These are phyloP conservation scores for Gasterosteus nipponicus DNA, from an alignment of 2,113 vertebrate species.

Conservation along the genomic window DNA sequence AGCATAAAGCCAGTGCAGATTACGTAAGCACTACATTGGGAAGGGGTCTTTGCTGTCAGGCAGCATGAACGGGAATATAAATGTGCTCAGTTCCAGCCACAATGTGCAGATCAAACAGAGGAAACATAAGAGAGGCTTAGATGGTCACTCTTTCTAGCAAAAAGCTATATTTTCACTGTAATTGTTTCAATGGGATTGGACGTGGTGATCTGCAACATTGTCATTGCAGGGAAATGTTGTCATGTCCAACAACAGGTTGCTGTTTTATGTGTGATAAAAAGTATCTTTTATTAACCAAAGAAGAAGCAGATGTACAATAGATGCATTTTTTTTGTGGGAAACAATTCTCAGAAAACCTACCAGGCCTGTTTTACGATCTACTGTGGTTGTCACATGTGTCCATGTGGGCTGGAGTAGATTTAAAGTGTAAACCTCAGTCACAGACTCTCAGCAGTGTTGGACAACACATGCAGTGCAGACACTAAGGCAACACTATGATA, in stretches of 20 bases:
- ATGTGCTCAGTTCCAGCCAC: not conserved
- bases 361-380: not conserved
- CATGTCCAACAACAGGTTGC: conserved; percentile 71
- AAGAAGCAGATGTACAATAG: not conserved
- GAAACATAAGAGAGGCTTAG: not conserved
- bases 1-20: conserved; percentile 63
- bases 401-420: not conserved
- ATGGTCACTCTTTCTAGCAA: not conserved
- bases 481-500: not conserved
- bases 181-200: conserved; percentile 1
- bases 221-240: conserved; percentile 54
- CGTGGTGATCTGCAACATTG: conserved; percentile 17
- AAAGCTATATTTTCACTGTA: not conserved
- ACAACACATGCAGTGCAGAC: not conserved
- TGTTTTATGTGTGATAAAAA: conserved; percentile 25
- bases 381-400: not conserved
- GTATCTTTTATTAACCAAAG: not conserved
- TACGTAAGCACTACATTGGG: conserved; percentile 70
- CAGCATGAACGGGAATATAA: conserved; percentile 34
- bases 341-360: not conserved
- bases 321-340: conserved; percentile 1
- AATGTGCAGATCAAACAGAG: conserved; percentile 11
- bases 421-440: not conserved
- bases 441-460: not conserved
- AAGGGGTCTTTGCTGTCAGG: conserved; percentile 41